These are phyloP conservation scores for Sphaeramia orbicularis DNA, from an alignment of 2,797 vertebrate genomes.

Conservation along the genomic window DNA sequence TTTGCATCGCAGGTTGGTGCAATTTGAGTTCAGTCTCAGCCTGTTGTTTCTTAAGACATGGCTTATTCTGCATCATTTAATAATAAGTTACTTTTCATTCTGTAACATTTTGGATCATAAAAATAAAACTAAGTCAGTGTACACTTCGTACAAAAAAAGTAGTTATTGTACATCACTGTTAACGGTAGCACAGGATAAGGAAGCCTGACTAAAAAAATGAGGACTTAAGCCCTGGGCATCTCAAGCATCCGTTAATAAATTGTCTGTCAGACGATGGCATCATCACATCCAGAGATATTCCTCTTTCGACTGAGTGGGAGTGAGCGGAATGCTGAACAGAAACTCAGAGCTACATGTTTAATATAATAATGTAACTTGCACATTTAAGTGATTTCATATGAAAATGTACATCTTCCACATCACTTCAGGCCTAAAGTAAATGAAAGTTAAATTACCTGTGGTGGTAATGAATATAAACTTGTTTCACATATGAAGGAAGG, in stretches of 20 bases:
- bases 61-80: conserved; percentile 23
- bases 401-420: no score
- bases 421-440: no score
- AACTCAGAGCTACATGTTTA: no score
- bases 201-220: conserved; percentile 20
- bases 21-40: conserved; percentile 74
- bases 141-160: background rate
- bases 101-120: conserved; percentile 1
- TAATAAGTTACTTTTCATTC: conserved; percentile 9
- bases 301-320: no score
- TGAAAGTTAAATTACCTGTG: no score
- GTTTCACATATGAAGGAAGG: no score
- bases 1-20: conserved; percentile 76
- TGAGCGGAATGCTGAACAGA: no score
- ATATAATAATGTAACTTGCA: no score
- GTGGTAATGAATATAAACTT: no score
- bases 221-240: background rate
- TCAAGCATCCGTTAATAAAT: background rate
- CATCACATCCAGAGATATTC: no score
- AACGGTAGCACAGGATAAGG: conserved; percentile 4
- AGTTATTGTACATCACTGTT: conserved; percentile 7
- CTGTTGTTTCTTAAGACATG: conserved; percentile 70
- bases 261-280: no score
- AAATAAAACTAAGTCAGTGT: conserved; percentile 5
- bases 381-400: no score